Percentiles rank a stretch among this genome's conserved stretches.
Conservation (phyloP, 2,888 invertebrate species). For the Cephus spinipes region DNA sequence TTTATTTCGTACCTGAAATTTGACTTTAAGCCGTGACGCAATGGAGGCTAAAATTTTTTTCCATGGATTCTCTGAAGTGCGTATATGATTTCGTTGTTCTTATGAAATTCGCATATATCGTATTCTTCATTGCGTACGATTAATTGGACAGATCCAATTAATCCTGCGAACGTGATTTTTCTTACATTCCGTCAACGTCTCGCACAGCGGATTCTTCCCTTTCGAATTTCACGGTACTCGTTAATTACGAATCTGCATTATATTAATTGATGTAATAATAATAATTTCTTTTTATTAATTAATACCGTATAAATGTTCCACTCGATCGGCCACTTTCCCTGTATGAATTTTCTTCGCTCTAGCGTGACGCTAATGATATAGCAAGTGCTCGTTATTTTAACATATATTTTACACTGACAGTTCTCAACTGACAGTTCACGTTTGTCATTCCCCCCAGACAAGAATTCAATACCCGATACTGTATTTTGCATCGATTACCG, state of each 20-base stretch:
- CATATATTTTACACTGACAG: background rate
- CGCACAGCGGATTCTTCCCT: background rate
- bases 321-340: background rate
- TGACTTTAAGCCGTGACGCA: no score
- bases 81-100: no score
- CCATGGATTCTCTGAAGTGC: no score
- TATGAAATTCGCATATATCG: no score
- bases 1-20: no score
- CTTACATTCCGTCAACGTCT: background rate
- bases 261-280: background rate
- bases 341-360: background rate
- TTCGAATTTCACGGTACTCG: background rate
- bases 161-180: background rate
- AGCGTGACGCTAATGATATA: background rate
- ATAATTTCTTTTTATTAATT: background rate
- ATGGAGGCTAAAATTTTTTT: no score
- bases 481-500: background rate
- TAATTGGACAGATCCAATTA: background rate
- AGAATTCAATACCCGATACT: background rate
- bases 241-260: background rate
- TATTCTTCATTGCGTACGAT: background rate
- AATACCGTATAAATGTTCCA: background rate
- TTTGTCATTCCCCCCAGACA: background rate
- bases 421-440: background rate
- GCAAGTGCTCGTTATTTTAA: background rate